Conservation (phyloP, 2,888 invertebrate genomes). For the Melieria crassipennis region DNA sequence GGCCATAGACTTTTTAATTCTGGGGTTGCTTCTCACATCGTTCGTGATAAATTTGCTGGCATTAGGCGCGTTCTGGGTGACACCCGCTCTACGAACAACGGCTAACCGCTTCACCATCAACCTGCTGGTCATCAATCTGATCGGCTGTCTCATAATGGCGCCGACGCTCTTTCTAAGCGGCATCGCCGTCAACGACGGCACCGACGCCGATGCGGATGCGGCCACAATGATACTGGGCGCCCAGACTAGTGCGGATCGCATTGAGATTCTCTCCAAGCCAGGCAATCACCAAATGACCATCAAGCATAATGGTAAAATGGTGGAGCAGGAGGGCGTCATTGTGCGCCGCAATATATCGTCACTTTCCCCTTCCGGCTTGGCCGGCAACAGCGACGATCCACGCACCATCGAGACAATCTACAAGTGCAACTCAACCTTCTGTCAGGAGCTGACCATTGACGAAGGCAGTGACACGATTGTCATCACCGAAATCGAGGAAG, state of each 20-base stretch:
- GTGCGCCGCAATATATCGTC: slow-evolving; percentile 43
- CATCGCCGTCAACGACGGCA: background rate
- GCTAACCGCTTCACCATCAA: slow-evolving; percentile 67
- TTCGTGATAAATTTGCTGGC: slow-evolving; percentile 65
- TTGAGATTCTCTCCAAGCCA: slow-evolving; percentile 58
- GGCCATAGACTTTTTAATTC: slow-evolving; percentile 66
- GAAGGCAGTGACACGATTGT: slow-evolving; percentile 55
- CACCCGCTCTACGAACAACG: slow-evolving; percentile 65
- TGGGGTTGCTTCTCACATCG: slow-evolving; percentile 64
- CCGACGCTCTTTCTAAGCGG: slow-evolving; percentile 61
- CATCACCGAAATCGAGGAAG: slow-evolving; percentile 59
- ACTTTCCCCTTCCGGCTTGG: slow-evolving; percentile 13
- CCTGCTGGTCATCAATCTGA: slow-evolving; percentile 63
- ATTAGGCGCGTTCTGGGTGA: slow-evolving; percentile 66
- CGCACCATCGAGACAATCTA: slow-evolving; percentile 55
- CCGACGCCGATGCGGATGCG: slow-evolving; percentile 16
- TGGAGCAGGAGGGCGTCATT: slow-evolving; percentile 58
- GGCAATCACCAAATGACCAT: slow-evolving; percentile 59
- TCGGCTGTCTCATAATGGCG: slow-evolving; percentile 63
- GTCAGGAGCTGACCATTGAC: slow-evolving; percentile 57
- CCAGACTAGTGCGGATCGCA: slow-evolving; percentile 51
- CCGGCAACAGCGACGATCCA: slow-evolving; percentile 14
- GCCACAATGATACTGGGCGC: slow-evolving; percentile 30
- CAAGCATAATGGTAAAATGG: slow-evolving; percentile 55
- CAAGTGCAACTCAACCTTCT: slow-evolving; percentile 58